Conservation (phyloP, 2,797 vertebrate species). For the Tapera naevia region DNA sequence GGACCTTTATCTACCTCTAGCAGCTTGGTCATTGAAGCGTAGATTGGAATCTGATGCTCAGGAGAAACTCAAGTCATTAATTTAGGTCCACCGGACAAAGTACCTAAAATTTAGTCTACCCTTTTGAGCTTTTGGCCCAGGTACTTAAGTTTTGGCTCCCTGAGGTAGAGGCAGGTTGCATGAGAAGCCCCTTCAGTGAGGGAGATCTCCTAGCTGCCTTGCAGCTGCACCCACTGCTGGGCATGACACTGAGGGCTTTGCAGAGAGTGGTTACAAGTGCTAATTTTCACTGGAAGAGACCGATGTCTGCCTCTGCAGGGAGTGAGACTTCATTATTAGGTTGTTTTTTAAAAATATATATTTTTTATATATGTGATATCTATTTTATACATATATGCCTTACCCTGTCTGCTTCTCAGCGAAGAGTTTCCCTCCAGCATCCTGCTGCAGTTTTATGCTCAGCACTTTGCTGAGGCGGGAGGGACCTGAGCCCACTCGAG, state of each 20-base stretch:
- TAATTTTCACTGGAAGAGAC: neutral
- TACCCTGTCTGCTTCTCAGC: fast-evolving
- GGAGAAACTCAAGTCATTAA: neutral
- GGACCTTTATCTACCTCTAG: neutral
- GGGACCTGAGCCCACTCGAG: neutral
- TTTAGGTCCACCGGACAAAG: neutral
- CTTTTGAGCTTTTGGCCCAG: neutral
- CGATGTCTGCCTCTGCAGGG: neutral
- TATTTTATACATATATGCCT: neutral
- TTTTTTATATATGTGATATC: neutral
- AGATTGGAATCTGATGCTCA: neutral
- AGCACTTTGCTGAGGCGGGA: neutral
- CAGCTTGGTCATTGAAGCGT: neutral
- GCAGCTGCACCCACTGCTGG: fast-evolving
- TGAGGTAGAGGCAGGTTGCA: neutral
- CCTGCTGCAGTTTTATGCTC: neutral
- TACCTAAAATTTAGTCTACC: neutral
- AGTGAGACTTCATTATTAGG: neutral
- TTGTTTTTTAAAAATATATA: neutral
- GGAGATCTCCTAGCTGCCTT: neutral
- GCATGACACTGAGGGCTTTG: neutral
- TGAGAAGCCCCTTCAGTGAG: neutral
- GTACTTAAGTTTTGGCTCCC: neutral
- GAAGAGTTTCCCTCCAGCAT: neutral
- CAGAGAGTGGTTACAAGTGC: neutral